Evolutionary conservation across 2,797 vertebrate species (phyloP).

Genomic region (Ateles fusciceps): DNA sequence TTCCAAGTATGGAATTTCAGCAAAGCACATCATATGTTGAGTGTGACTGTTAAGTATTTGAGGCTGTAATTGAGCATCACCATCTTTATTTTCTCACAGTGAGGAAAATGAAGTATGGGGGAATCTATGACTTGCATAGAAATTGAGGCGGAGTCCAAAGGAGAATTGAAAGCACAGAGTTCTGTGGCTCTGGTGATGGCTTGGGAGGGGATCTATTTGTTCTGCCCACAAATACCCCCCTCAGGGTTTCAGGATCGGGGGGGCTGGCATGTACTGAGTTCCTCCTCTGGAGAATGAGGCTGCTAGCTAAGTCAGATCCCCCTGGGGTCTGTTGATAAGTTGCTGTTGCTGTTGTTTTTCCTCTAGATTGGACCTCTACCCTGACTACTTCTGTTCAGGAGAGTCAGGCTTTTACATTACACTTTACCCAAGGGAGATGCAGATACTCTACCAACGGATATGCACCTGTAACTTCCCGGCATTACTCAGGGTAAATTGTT

Average conservation of each 20-base stretch:
- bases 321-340: neutral
- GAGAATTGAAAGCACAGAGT: neutral
- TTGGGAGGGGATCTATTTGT: neutral
- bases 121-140: neutral
- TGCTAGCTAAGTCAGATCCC: neutral
- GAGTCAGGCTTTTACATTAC: neutral
- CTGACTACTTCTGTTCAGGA: neutral
- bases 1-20: constrained; percentile 28
- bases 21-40: neutral
- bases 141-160: neutral
- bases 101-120: neutral
- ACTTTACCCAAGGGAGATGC: neutral
- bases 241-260: neutral
- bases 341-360: neutral
- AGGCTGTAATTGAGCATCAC: neutral
- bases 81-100: neutral
- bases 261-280: neutral
- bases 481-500: neutral
- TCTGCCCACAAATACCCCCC: no score
- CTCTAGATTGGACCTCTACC: neutral
- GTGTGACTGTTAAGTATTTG: neutral
- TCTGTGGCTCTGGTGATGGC: neutral
- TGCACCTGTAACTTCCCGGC: no score
- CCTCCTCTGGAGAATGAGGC: neutral
- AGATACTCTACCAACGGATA: neutral